A percentile compares a stretch with the other conserved stretches of the same genome.
phyloP scores from a whole-genome alignment of 2,113 vertebrate species.

The Seriola dumerili region DNA sequence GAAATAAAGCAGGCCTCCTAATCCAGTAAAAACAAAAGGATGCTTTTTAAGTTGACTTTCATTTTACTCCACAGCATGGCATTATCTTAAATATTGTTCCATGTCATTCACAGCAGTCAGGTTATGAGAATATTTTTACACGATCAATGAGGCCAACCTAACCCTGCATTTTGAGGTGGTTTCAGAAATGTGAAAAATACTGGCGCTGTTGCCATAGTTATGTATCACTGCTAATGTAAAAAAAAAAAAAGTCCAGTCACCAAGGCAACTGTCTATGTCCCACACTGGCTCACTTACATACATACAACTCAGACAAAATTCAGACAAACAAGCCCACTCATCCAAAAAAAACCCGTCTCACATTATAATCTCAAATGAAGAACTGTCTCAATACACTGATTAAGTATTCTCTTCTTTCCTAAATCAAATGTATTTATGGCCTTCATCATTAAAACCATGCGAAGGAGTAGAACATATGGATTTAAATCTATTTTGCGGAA shows the following conservation, averaged over 20 bases:
- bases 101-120: not conserved
- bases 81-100: not conserved
- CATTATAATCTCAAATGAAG: not conserved
- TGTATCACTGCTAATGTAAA: not conserved
- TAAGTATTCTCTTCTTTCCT: not conserved
- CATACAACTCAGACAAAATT: constrained; percentile 16
- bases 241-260: constrained; percentile 2
- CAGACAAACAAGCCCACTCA: not conserved
- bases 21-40: not conserved
- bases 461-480: constrained; percentile 18
- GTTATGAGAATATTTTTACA: not conserved
- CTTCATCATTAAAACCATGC: not conserved
- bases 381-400: not conserved
- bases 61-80: not conserved
- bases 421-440: not conserved
- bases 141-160: not conserved
- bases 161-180: not conserved
- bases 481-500: constrained; percentile 36
- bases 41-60: not conserved
- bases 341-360: not conserved
- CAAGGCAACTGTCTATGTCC: constrained; percentile 29
- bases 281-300: not conserved
- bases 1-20: not conserved
- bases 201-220: constrained; percentile 32
- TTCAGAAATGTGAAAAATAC: constrained; percentile 35